Base-by-base conservation (phyloP, 2,888 invertebrate species). In the Didymodactylos carnosus region DNA sequence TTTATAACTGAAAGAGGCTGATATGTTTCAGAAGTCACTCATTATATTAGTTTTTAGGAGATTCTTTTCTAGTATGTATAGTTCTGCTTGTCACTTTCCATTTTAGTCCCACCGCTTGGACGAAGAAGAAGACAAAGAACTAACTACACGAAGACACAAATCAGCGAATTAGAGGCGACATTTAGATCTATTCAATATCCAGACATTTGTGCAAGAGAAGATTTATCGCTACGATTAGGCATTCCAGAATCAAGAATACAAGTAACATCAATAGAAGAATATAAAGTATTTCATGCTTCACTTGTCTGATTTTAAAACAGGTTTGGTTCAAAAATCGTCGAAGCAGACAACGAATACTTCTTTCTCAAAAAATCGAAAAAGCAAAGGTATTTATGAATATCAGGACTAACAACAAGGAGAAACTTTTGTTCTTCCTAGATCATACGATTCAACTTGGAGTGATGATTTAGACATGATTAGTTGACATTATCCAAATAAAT, bases 281-380 rank as follows among this genome's bases (percentile, higher is more conserved):
- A 2, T 6, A 53, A 19, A 53, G 29, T 29, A 19, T 27, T 14
- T 3, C 27, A 29, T 11, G 2, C 6, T 10, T n/a, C n/a, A n/a
- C n/a, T n/a, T n/a, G n/a, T n/a, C n/a, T n/a, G 5, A 2, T 5
- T 29, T 27, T 5, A 13, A 1, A 29, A 5, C 19, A 53, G 53
- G 62, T 62, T n/a, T 62, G 62, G 62, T 62, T 62, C 19, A 62
- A 62, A 62, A 62, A 62, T 62, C 62, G 62, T n/a, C 62, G 62
- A 10, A 62, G 35, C 19, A 29, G 62, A 10, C 35, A 29, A 35
- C 35, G 62, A 62, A 62, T 35, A 14, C n/a, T n/a, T n/a, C n/a
- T n/a, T n/a, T n/a, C n/a, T n/a, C n/a, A n/a, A n/a, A n/a, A n/a
- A n/a, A n/a, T n/a, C n/a, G n/a, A n/a, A n/a, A n/a, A n/a, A n/a